Base-by-base conservation (phyloP, 2,888 invertebrate species). In the Pantelozetes paolii region DNA sequence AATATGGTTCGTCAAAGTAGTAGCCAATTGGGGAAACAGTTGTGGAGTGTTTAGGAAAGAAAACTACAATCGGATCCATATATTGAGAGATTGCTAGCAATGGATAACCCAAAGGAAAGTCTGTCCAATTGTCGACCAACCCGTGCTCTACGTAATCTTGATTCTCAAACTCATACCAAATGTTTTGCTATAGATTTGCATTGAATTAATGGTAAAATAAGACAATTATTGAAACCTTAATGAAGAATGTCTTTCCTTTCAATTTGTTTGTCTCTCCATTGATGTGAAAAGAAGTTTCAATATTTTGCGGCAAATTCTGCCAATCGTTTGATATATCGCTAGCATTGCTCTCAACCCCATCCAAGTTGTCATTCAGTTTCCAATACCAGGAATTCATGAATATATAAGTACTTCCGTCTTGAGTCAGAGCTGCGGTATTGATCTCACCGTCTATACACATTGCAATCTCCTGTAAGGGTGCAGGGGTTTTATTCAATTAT, bases 401-500 rank as follows among this genome's bases (percentile, higher is more conserved):
- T 45, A 69, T 42, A 28, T 45, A 69, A 45, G 45, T 69, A 45
- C 28, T 69, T 69, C 69, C 69, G 20, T 69, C 45, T 36, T 18
- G 20, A 45, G 69, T 69, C 15, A 40, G 28, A 18, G 40, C n/a
- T 0, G 69, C 69, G 1, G 69, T 69, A 23, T 69, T 40, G 20
- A 69, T 18, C 36, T 69, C 69, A 11, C 69, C 69, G n/a, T 69
- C 69, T 42, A 69, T 69, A 36, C 42, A 69, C 69, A 69, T 42
- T 8, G 62, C 62, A 2, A 40, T 69, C 36, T 8, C 36, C 62
- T 62, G n/a, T n/a, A n/a, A n/a, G n/a, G n/a, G n/a, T n/a, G n/a
- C n/a, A n/a, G n/a, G n/a, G n/a, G n/a, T n/a, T 9, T 48, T 20
- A 6, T n/a, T 54, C 26, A 26, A 26, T 18, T 26, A 54, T n/a